Evolutionary conservation across 2,113 vertebrate species (phyloP).

Genomic region (Larimichthys crocea): DNA sequence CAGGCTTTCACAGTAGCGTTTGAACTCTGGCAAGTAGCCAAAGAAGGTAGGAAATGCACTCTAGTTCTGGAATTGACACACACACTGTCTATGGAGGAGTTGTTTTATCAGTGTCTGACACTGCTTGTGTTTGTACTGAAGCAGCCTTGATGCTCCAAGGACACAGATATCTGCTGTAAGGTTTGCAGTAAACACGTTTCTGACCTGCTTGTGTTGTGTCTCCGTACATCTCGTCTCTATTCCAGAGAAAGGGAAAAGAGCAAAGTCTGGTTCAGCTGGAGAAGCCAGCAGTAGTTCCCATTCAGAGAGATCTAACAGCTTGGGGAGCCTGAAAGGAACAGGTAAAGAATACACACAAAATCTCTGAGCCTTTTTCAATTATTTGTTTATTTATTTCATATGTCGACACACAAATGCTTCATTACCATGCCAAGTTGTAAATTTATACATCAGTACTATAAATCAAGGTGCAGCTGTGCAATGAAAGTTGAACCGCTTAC

Average conservation of each 20-base stretch:
- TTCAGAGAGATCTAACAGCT: slow-evolving; percentile 70
- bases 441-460: too few species aligned
- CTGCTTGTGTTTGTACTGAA: slow-evolving; percentile 1
- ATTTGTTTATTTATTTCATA: too few species aligned
- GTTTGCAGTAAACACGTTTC: not conserved
- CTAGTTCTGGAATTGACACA: slow-evolving; percentile 4
- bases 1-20: slow-evolving; percentile 96
- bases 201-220: slow-evolving; percentile 9
- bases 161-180: not conserved
- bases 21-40: slow-evolving; percentile 94
- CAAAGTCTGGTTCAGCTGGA: slow-evolving; percentile 83
- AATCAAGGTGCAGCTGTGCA: too few species aligned
- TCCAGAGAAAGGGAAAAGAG: slow-evolving; percentile 89
- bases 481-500: too few species aligned
- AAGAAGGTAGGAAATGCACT: slow-evolving; percentile 87
- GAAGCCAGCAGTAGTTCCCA: slow-evolving; percentile 79
- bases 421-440: not conserved
- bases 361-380: too few species aligned
- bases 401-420: too few species aligned
- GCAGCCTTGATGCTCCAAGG: not conserved
- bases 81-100: not conserved
- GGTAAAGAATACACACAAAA: slow-evolving; percentile 66
- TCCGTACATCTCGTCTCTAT: not conserved
- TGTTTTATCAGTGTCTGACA: slow-evolving; percentile 25
- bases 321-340: slow-evolving; percentile 74